Evolutionary conservation across 2,113 vertebrate species (phyloP), one percentile per base, ranked within the genome.

Genomic region (Rostratula benghalensis): DNA sequence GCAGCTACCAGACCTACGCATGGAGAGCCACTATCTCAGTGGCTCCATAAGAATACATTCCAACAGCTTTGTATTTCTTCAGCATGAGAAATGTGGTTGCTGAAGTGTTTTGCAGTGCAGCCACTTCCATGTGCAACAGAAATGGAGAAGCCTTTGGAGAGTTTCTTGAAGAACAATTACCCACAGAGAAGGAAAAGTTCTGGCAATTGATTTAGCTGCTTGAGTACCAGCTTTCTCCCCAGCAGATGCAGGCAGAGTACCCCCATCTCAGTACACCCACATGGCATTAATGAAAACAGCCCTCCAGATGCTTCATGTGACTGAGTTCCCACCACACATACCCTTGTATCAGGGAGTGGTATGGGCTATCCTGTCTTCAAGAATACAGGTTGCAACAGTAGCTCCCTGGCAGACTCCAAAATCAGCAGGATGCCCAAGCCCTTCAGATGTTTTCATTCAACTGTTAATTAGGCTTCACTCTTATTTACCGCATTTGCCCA

Each of bases 91-190:
- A 51, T 2, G 5, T 5, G 13, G 25, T 35, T 74, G 45, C 45
- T 50, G 21, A 68, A 90, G 45, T 24, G 22, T 46, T 87, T 68
- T 79, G 54, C 83, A 93, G 76, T 30, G 11, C 59, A 82, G 27
- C 30, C 22, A 41, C 74, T 61, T 51, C 23, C 51, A 77, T 7
- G 17, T 5, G 30, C 65, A 53, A 78, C 31, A 28, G n/a, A 50
- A 35, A 83, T 3, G 17, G 20, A 76, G 39, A 76, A 85, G 48
- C 4, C 2, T 63, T 67, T 43, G 28, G 51, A 82, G 39, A 80
- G 35, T 45, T 77, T 92, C 83, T 87, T 83, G n/a, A 59, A 65
- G 90, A 96, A 83, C 82, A 84, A 51, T 56, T 89, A 59, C 77
- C 35, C 91, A 30, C 17, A 76, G 60, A 56, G 48, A 94, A 86